These are phyloP conservation scores for Champsocephalus gunnari DNA, from an alignment of 2,797 vertebrate species.

Conservation along the genomic window DNA sequence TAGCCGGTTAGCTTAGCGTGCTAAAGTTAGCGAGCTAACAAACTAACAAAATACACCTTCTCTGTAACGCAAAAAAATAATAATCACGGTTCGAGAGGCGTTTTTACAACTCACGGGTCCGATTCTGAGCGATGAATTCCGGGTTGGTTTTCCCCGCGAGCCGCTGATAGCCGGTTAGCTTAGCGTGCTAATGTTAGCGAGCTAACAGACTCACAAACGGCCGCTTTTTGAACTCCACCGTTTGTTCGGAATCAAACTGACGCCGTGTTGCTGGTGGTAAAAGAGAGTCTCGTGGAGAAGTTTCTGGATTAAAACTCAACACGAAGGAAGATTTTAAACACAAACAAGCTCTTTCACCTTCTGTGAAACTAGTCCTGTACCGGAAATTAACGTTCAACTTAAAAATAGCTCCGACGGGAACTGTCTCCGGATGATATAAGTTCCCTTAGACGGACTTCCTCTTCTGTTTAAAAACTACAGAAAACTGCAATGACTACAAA, in stretches of 20 bases:
- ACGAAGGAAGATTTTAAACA: not conserved
- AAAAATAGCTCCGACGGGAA: conserved; percentile 56
- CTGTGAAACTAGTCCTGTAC: conserved; percentile 6
- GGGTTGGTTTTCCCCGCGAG: not conserved
- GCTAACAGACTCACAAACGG: not conserved
- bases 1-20: conserved; percentile 51
- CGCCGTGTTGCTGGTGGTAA: rapidly evolving
- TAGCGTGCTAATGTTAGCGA: not conserved
- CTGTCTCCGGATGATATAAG: not conserved
- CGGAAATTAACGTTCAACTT: conserved; percentile 56
- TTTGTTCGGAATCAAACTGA: rapidly evolving
- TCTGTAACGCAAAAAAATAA: conserved; percentile 20
- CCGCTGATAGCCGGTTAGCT: not conserved
- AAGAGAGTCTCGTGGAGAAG: rapidly evolving
- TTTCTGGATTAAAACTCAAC: rapidly evolving
- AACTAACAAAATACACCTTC: conserved; percentile 4
- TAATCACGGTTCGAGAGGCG: not conserved
- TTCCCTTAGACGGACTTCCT: conserved; percentile 1
- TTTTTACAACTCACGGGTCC: not conserved
- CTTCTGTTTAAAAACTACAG: not conserved
- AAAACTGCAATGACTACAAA: not conserved
- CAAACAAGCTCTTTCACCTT: conserved; percentile 45
- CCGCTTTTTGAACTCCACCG: rapidly evolving
- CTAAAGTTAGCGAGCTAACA: no score
- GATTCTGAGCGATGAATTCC: not conserved